A percentile compares a stretch with the other conserved stretches of the same genome.
These are phyloP conservation scores for Spongia lamella DNA, from an alignment of 37 sponge, comb jelly and placozoan genomes.

Conservation along the genomic window DNA sequence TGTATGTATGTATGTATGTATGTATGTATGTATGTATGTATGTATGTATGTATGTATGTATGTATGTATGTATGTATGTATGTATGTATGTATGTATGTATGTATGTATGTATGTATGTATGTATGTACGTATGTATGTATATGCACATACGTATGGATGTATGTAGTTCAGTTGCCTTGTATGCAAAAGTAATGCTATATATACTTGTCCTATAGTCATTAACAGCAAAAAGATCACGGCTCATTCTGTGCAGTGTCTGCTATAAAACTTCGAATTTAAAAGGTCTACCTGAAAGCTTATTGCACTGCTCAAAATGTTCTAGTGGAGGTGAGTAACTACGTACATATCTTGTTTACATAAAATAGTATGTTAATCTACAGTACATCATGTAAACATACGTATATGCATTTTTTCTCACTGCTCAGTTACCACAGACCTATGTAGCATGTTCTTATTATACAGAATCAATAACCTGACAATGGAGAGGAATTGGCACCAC, in stretches of 20 bases:
- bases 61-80: conserved; percentile 42
- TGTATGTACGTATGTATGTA: conserved; percentile 37
- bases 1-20: conserved; percentile 16
- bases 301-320: no score
- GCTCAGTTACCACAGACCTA: no score
- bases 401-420: no score
- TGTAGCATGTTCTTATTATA: no score
- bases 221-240: not conserved
- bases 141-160: conserved; percentile 33
- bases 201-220: not conserved
- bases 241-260: no score
- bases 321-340: not conserved
- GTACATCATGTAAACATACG: no score
- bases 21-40: conserved; percentile 37
- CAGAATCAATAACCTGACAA: no score
- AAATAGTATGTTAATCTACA: no score
- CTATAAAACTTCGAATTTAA: no score
- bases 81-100: conserved; percentile 20
- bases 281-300: no score
- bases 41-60: conserved; percentile 40
- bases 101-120: conserved; percentile 30
- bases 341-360: not conserved
- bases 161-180: conserved; percentile 24
- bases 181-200: conserved; percentile 1
- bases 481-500: no score